Base-by-base conservation (phyloP, 2,888 invertebrate species). In the Acanthosepion lycidas region DNA sequence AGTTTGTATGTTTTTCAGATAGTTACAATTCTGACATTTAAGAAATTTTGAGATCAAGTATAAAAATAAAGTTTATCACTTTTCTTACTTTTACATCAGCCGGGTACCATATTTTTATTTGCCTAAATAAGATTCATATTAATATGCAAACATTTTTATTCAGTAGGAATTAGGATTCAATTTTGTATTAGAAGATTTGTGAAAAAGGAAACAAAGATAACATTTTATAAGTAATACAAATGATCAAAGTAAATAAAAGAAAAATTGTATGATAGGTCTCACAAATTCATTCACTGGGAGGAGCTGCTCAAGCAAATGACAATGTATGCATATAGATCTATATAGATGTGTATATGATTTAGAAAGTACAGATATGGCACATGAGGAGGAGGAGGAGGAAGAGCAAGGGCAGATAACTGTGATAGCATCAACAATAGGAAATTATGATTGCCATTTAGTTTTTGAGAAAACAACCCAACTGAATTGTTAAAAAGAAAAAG, bases 381-480 rank as follows among this genome's bases (percentile, higher is more conserved):
- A 59, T 59, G 59, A 59, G 28, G 28, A 64, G 28, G 28, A 28
- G 9, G n/a, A 8, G n/a, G n/a, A 18, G 15, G n/a, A n/a, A 28
- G 78, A n/a, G n/a, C 78, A 78, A 28, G 92, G 92, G 92, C 51
- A 51, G 92, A 92, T 53, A 92, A 49, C 92, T 92, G 92, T 92
- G 92, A 92, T 92, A 92, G 92, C 92, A 92, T 51, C 92, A 92
- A 92, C 92, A 92, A 49, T 20, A 92, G 48, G 92, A 92, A 92
- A 48, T 92, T 91, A 91, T 91, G 59, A 59, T 59, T 23, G 59
- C 59, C 59, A 59, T 59, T 59, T 59, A 23, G 6, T 23, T 59
- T 59, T 15, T 8, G 23, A 59, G 59, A 23, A 59, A 59, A 59
- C 55, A 59, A 59, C 59, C 59, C 59, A 59, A 59, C 59, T 20